Evolutionary conservation across 2,888 invertebrate species (phyloP), one percentile per base, ranked within the genome.

Genomic region (Heliconius ismenius): DNA sequence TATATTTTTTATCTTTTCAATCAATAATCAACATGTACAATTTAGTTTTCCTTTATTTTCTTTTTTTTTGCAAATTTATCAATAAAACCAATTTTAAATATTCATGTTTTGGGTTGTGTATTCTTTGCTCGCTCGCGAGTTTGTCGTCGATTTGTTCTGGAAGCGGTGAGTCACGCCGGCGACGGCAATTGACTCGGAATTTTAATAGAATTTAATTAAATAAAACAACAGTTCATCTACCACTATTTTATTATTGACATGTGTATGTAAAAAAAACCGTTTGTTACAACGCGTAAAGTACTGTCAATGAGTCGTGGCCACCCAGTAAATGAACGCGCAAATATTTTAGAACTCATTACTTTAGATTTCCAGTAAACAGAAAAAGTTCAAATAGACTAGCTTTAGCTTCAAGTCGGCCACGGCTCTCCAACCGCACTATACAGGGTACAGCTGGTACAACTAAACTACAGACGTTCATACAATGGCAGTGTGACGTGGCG

Each of bases 1-100:
- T 93, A 93, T 93, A 93, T 92, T 93, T 62, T 91, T 90, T 92
- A 91, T 91, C 91, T 92, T 91, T 90, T 90, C 90, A 91, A 92
- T 93, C 91, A 92, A 91, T 93, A 92, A 92, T 93, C 91, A 91
- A 93, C 92, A 89, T 94, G 93, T 94, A 94, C 92, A 93, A 93
- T 91, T 67, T 92, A 89, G 90, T 92, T 58, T 93, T 91, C 87
- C 87, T 79, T 80, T 13, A 4, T 24, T 24, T 62, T 62, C n/a
- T 90, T 91, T 86, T 89, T 86, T 92, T 93, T 93, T 91, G 91
- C 92, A 91, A 92, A 90, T 91, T 90, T 91, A 92, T 93, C 91
- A 93, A 93, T 93, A 92, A 94, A 93, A 93, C 90, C 92, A 91
- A 93, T 93, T 94, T 92, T 92, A 91, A 94, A 92, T 91, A 92